Evolutionary conservation across 2,888 invertebrate genomes (phyloP).

Genomic region (Cerceris ruficornis): DNA sequence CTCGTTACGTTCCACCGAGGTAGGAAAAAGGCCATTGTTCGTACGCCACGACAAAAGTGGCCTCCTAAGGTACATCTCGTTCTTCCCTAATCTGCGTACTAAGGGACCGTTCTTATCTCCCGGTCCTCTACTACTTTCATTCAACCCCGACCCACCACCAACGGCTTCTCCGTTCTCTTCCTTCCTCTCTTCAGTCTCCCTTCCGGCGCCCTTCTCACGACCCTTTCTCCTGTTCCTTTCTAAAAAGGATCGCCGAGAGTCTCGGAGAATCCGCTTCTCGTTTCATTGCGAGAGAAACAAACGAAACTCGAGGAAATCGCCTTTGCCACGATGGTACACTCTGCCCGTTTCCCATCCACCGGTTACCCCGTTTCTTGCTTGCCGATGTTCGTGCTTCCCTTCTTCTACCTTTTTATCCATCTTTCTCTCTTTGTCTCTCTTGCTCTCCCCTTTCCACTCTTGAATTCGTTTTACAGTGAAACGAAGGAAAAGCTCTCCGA

Average conservation of each 20-base stretch:
- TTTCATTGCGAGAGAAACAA: conserved; percentile 64
- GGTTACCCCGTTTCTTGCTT: neutral
- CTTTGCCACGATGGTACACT: conserved; percentile 48
- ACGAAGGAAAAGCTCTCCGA: conserved; percentile 57
- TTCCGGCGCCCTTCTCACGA: neutral
- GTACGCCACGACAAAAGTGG: conserved; percentile 48
- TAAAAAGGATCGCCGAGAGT: conserved; percentile 48
- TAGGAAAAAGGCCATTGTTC: conserved; percentile 42
- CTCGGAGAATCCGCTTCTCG: conserved; percentile 48
- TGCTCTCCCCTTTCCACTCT: conserved; percentile 6
- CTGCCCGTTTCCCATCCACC: conserved; percentile 1
- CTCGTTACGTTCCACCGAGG: conserved; percentile 49
- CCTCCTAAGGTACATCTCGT: conserved; percentile 47
- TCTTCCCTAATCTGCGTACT: conserved; percentile 62
- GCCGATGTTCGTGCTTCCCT: neutral
- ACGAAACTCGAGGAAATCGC: conserved; percentile 64
- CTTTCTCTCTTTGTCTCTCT: neutral
- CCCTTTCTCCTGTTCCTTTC: conserved; percentile 23
- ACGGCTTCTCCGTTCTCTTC: neutral
- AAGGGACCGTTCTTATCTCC: conserved; percentile 52
- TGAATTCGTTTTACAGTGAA: conserved; percentile 57
- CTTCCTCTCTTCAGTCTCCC: conserved; percentile 17
- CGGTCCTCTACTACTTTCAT: conserved; percentile 26
- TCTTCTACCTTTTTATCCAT: neutral
- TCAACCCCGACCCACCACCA: neutral